phyloP scores from a whole-genome alignment of 2,797 vertebrate species.

The Antrozous pallidus region DNA sequence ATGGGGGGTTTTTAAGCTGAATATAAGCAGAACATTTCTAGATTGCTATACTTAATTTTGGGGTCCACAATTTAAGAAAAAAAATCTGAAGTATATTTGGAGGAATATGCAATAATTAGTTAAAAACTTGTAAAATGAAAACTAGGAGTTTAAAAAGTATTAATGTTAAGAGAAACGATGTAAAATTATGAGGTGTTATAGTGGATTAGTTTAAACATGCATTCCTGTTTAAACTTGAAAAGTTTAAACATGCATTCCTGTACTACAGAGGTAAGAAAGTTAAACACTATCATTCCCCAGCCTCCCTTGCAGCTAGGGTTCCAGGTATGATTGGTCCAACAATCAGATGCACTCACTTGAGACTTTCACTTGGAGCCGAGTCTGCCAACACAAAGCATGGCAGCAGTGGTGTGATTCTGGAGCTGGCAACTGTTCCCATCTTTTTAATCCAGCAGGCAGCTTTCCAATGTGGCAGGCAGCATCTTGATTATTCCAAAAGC shows the following conservation, averaged over 20 bases:
- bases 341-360: conserved; percentile 42
- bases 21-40: background rate
- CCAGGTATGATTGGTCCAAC: background rate
- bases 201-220: background rate
- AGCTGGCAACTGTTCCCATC: background rate
- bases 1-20: background rate
- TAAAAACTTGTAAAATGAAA: background rate
- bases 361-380: background rate
- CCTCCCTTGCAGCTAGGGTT: background rate
- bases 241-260: background rate
- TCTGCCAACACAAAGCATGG: background rate
- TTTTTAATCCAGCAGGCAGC: background rate
- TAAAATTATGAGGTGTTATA: background rate
- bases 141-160: background rate
- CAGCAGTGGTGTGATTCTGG: background rate
- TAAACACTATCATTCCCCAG: background rate
- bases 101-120: background rate
- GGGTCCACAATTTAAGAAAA: background rate
- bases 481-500: background rate
- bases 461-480: background rate
- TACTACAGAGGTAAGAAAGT: background rate
- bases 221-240: background rate
- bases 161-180: background rate
- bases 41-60: conserved; percentile 6
- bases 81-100: background rate